Evolutionary conservation across 2,113 vertebrate genomes (phyloP).

Genomic region (Seriola rivoliana): DNA sequence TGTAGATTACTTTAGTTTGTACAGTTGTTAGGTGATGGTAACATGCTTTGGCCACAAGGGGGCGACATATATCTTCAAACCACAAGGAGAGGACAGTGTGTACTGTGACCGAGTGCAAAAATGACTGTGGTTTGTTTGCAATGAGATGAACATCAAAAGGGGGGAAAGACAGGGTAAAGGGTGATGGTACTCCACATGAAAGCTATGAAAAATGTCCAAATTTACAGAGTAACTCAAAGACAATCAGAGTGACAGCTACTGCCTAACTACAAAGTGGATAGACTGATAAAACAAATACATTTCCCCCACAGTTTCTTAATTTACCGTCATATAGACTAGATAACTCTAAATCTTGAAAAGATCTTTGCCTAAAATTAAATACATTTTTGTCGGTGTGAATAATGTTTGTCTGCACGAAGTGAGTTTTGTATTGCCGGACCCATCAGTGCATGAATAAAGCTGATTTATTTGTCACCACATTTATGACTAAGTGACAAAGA

Average conservation of each 20-base stretch:
- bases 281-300: neutral
- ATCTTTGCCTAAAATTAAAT: neutral
- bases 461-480: neutral
- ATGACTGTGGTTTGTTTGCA: neutral
- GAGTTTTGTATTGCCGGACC: neutral
- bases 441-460: neutral
- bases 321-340: neutral
- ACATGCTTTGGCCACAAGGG: conserved; percentile 47
- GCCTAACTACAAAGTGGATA: too few species aligned
- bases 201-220: neutral
- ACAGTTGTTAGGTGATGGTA: neutral
- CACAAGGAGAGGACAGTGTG: neutral
- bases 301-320: neutral
- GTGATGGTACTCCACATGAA: neutral
- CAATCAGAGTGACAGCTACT: neutral
- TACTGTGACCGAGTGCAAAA: rapidly evolving
- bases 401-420: neutral
- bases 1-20: conserved; percentile 14
- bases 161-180: neutral
- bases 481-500: conserved; percentile 3
- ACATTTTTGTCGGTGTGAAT: neutral
- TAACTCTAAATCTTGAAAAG: neutral
- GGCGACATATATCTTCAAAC: conserved; percentile 46
- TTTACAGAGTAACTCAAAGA: neutral
- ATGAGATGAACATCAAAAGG: neutral